Percentiles rank a stretch among this genome's conserved stretches.
Conservation (phyloP, 2,888 invertebrate genomes). For the Epirrhoe tristata region DNA sequence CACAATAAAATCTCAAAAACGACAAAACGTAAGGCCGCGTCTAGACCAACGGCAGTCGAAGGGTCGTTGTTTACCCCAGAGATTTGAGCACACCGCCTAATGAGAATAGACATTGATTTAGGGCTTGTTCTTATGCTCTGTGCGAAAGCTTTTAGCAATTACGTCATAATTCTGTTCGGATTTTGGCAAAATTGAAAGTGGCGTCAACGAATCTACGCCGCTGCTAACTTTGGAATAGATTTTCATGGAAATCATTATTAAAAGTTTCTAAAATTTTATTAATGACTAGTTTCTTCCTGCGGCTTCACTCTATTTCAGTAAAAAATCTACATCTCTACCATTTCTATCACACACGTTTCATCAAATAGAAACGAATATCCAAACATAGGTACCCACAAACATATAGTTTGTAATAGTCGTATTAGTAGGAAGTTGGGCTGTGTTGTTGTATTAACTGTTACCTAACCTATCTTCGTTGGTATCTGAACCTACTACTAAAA, state of each 20-base stretch:
- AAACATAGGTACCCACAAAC: too few species aligned
- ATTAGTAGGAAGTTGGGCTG: too few species aligned
- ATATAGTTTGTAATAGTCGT: too few species aligned
- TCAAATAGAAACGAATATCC: too few species aligned
- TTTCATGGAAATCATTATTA: background rate
- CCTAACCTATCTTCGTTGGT: too few species aligned
- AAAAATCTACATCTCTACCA: too few species aligned
- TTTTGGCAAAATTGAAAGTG: conserved; percentile 49
- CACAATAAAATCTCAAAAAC: conserved; percentile 27
- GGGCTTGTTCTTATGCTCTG: conserved; percentile 47
- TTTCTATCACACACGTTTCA: too few species aligned
- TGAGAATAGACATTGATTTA: conserved; percentile 66
- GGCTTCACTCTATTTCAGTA: too few species aligned
- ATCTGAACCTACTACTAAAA: too few species aligned
- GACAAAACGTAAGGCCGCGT: conserved; percentile 54
- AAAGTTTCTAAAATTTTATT: background rate
- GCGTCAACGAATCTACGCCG: conserved; percentile 32
- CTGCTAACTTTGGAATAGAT: conserved; percentile 27
- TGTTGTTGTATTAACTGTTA: too few species aligned
- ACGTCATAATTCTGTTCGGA: conserved; percentile 59
- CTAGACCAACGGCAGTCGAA: conserved; percentile 62
- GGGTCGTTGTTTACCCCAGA: conserved; percentile 59
- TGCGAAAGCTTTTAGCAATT: conserved; percentile 62
- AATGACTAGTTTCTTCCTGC: too few species aligned
- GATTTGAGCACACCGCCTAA: conserved; percentile 56